Conservation (phyloP, 2,888 invertebrate genomes). For the Amiota communis region DNA sequence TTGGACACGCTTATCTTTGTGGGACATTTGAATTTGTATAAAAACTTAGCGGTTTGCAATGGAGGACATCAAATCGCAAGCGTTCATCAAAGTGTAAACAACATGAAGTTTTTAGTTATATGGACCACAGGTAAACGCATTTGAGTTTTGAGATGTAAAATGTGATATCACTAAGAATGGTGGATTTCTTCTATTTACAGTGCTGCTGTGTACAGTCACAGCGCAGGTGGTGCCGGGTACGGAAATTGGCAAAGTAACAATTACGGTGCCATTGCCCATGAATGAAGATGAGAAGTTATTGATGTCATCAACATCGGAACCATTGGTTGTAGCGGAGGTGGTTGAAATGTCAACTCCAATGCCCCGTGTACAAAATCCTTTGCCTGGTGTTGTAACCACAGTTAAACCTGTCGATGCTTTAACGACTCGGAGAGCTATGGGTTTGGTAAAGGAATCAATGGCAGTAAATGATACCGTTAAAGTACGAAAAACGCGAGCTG, state of each 20-base stretch:
- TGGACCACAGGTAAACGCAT: conserved; percentile 58
- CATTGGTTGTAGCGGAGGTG: conserved; percentile 51
- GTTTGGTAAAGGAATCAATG: neutral
- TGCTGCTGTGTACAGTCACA: conserved; percentile 56
- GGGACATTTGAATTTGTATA: conserved; percentile 18
- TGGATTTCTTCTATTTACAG: conserved; percentile 41
- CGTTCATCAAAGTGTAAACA: conserved; percentile 34
- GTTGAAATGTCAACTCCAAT: conserved; percentile 47
- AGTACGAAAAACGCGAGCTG: neutral
- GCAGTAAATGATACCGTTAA: neutral
- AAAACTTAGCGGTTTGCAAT: conserved; percentile 6
- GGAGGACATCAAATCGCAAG: conserved; percentile 48
- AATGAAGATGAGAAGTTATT: conserved; percentile 50
- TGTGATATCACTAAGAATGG: neutral
- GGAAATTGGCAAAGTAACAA: conserved; percentile 54
- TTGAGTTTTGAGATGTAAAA: too few relatives aligned
- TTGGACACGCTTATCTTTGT: neutral
- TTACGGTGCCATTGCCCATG: conserved; percentile 55
- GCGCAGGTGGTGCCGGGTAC: conserved; percentile 59
- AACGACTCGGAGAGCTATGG: neutral
- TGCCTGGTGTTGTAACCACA: conserved; percentile 43
- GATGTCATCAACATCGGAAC: conserved; percentile 37
- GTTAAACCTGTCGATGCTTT: conserved; percentile 10
- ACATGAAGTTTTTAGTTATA: conserved; percentile 52
- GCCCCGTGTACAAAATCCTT: conserved; percentile 14